A percentile compares a stretch with the other conserved stretches of the same genome.
phyloP scores from a whole-genome alignment of 1,140 invertebrate genomes.

The Samia ricini region DNA sequence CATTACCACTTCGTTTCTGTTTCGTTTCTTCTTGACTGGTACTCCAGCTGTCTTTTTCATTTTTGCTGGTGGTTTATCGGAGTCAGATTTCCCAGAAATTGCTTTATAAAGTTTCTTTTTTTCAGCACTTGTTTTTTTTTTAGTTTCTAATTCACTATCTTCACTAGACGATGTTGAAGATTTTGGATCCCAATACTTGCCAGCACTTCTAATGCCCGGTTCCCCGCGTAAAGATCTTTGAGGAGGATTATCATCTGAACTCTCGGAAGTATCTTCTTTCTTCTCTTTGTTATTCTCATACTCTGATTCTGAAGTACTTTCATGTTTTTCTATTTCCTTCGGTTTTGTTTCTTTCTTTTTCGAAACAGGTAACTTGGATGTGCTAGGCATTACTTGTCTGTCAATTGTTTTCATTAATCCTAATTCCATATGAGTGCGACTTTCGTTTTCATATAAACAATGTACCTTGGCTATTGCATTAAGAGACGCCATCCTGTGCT shows the following conservation, averaged over 20 bases:
- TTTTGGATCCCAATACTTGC: conserved; percentile 90
- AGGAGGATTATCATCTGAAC: conserved; percentile 72
- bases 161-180: conserved; percentile 80
- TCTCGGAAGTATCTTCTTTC: conserved; percentile 69
- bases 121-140: conserved; percentile 46
- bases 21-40: conserved; percentile 67
- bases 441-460: conserved; percentile 93
- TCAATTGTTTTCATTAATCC: conserved; percentile 75
- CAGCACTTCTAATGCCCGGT: conserved; percentile 85
- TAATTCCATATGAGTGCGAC: conserved; percentile 82
- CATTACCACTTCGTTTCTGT: conserved; percentile 85
- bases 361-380: conserved; percentile 44
- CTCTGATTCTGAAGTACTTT: conserved; percentile 72
- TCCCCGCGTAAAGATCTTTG: conserved; percentile 83
- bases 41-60: conserved; percentile 63
- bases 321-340: conserved; percentile 62
- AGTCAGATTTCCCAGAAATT: conserved; percentile 70
- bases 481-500: conserved; percentile 90
- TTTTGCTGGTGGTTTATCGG: conserved; percentile 61
- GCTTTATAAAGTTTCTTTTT: conserved; percentile 67
- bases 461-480: conserved; percentile 95
- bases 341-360: conserved; percentile 67
- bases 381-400: conserved; percentile 54
- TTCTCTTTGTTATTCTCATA: conserved; percentile 69
- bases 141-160: conserved; percentile 73